Conservation (phyloP, 23 tunicate species). For the Styela clava region DNA sequence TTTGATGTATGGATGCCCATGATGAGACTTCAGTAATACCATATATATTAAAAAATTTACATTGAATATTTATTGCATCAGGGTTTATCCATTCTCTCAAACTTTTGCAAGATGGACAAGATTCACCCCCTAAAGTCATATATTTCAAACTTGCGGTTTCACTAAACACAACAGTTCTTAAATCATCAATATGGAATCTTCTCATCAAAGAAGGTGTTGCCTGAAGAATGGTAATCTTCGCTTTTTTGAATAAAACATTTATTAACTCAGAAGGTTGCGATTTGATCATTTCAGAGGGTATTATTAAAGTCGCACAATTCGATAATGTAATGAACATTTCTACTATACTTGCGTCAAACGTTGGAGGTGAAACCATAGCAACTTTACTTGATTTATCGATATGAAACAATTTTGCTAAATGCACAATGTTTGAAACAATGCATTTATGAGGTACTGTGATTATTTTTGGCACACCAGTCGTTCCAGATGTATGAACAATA, state of each 20-base stretch:
- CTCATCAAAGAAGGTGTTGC: conserved; percentile 58
- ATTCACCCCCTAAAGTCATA: conserved; percentile 76
- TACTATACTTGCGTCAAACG: conserved; percentile 82
- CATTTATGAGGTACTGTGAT: conserved; percentile 62
- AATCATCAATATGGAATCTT: conserved; percentile 26
- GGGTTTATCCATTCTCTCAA: conserved; percentile 42
- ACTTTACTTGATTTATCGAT: conserved; percentile 38
- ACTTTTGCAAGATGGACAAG: conserved; percentile 59
- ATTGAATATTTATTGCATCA: not conserved
- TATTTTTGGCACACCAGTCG: conserved; percentile 67
- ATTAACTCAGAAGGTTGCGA: conserved; percentile 1
- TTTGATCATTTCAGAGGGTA: conserved; percentile 33
- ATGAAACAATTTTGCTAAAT: conserved; percentile 33
- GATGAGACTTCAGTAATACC: conserved; percentile 95
- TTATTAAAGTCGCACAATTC: conserved; percentile 52
- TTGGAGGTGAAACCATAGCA: conserved; percentile 70
- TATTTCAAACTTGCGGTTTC: conserved; percentile 35
- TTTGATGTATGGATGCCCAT: conserved; percentile 62
- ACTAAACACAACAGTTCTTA: conserved; percentile 28
- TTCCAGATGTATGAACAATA: conserved; percentile 66
- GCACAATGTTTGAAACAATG: conserved; percentile 70
- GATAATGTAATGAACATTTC: conserved; percentile 67
- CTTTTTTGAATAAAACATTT: conserved; percentile 34
- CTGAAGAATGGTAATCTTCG: conserved; percentile 61
- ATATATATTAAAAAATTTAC: conserved; percentile 57